phyloP scores from a whole-genome alignment of 2,797 vertebrate genomes.

The Thalassophryne amazonica region DNA sequence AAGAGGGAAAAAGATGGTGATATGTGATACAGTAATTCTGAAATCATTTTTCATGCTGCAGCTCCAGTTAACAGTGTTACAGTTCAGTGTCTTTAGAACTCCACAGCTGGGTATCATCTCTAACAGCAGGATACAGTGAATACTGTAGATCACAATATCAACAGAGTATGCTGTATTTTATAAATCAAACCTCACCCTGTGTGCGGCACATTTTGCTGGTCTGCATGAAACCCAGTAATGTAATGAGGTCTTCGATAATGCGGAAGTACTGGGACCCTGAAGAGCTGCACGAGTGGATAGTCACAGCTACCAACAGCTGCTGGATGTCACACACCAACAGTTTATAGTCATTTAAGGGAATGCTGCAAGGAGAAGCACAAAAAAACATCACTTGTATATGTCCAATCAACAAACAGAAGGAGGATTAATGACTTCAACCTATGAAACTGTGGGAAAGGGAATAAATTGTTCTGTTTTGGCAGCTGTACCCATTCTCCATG shows the following conservation, averaged over 20 bases:
- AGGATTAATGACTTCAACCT: constrained; percentile 44
- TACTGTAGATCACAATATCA: constrained; percentile 15
- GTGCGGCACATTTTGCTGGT: constrained; percentile 91
- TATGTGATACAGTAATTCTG: constrained; percentile 22
- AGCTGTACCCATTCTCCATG: constrained; percentile 90
- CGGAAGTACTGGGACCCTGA: constrained; percentile 98
- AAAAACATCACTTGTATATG: constrained; percentile 1
- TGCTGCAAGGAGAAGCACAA: constrained; percentile 69
- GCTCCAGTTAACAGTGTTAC: constrained; percentile 23
- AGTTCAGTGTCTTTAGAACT: constrained; percentile 13
- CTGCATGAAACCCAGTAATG: constrained; percentile 93
- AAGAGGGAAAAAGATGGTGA: constrained; percentile 30
- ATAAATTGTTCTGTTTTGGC: constrained; percentile 25
- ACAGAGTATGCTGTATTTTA: constrained; percentile 27
- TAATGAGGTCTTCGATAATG: constrained; percentile 97
- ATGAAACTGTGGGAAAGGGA: constrained; percentile 5
- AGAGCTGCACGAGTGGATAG: constrained; percentile 97
- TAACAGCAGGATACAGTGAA: background rate
- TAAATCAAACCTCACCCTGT: constrained; percentile 80
- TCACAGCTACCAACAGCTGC: constrained; percentile 91
- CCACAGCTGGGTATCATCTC: constrained; percentile 23
- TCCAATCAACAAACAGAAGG: constrained; percentile 33
- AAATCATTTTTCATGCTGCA: constrained; percentile 22
- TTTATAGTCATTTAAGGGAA: constrained; percentile 91
- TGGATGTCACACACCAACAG: constrained; percentile 94